A percentile compares a stretch with the other conserved stretches of the same genome.
Conservation (phyloP, 2,797 vertebrate species). For the Capromys pilorides region DNA sequence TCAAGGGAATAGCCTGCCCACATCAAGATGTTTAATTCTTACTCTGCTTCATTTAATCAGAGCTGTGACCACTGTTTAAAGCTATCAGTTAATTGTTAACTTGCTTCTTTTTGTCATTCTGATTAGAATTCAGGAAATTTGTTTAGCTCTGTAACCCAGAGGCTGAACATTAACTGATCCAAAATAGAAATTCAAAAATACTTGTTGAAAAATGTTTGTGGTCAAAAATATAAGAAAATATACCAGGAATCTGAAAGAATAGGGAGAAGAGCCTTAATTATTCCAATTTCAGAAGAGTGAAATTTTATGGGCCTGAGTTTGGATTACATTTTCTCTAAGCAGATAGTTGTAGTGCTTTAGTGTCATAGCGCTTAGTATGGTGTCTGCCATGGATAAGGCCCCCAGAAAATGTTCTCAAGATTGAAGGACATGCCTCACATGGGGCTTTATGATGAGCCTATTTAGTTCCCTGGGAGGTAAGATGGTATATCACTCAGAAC, state of each 20-base stretch:
- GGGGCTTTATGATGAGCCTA: not conserved
- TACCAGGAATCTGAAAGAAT: not conserved
- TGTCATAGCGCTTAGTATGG: not conserved
- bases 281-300: not conserved
- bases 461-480: not conserved
- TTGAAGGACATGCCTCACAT: not conserved
- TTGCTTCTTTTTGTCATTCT: not conserved
- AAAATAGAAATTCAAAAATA: conserved; percentile 5
- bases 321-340: not conserved
- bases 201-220: not conserved
- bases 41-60: not conserved
- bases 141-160: not conserved
- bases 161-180: not conserved
- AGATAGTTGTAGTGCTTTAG: too few relatives aligned
- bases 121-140: not conserved
- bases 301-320: not conserved
- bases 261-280: not conserved
- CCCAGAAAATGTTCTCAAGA: not conserved
- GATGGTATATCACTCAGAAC: not conserved
- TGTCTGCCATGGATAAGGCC: not conserved
- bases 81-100: not conserved
- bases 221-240: not conserved
- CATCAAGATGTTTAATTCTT: not conserved
- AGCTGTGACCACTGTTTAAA: not conserved
- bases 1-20: not conserved